These are phyloP conservation scores for Notarius lentiginosus DNA, from an alignment of 2,113 vertebrate species.

Conservation along the genomic window DNA sequence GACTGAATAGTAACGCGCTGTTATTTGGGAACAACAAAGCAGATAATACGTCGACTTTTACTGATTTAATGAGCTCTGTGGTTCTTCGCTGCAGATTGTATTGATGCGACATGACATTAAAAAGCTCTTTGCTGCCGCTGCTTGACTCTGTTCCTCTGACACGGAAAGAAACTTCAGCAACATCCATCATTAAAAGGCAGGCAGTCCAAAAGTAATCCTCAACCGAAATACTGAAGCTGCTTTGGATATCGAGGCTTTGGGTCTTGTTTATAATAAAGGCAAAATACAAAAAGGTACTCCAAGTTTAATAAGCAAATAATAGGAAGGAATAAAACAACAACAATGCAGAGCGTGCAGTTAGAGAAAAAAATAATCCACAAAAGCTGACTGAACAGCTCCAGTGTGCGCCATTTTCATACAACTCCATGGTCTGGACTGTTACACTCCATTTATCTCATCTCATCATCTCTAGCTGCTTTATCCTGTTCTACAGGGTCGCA, in stretches of 20 bases:
- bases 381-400: not conserved
- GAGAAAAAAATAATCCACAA: not conserved
- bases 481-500: no score
- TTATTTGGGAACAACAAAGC: not conserved
- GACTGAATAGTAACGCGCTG: not conserved
- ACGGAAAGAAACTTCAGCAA: not conserved
- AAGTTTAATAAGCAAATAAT: not conserved
- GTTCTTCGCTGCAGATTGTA: not conserved
- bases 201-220: not conserved
- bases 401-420: not conserved
- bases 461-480: no score
- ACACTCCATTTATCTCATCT: no score
- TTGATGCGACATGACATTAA: conserved; percentile 20
- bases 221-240: not conserved
- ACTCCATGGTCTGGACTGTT: not conserved
- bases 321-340: not conserved
- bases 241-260: not conserved
- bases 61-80: conserved; percentile 1
- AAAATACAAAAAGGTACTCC: not conserved
- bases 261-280: not conserved
- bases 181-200: not conserved
- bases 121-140: not conserved
- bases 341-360: not conserved
- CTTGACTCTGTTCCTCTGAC: not conserved
- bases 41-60: not conserved